These are phyloP conservation scores for Caenorhabditis sp. DNA, from an alignment of 2,888 invertebrate species.

Conservation along the genomic window DNA sequence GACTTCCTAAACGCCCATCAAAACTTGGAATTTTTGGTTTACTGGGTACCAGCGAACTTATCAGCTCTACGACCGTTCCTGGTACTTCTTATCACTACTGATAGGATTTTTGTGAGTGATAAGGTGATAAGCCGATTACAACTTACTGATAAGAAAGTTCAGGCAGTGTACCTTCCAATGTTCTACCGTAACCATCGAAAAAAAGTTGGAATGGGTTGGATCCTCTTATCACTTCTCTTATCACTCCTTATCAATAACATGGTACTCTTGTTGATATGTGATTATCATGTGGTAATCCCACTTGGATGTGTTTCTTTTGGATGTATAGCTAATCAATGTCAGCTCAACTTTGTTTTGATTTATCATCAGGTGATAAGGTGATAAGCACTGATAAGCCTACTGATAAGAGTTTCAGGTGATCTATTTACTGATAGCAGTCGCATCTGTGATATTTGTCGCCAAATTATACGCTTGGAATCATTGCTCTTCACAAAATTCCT, in stretches of 20 bases:
- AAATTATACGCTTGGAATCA: constrained; percentile 31
- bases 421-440: background rate
- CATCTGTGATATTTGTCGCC: background rate
- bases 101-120: background rate
- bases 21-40: too few species aligned
- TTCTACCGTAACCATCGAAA: background rate
- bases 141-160: background rate
- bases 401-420: background rate
- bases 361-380: background rate
- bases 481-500: constrained; percentile 7
- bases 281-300: background rate
- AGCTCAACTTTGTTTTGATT: background rate
- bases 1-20: too few species aligned
- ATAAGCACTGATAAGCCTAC: background rate
- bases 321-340: background rate
- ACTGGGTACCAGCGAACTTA: too few species aligned
- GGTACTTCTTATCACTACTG: background rate
- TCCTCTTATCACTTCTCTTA: background rate
- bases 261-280: background rate
- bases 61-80: too few species aligned
- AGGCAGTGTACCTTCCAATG: background rate
- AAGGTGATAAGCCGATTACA: too few species aligned
- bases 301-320: background rate
- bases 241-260: background rate
- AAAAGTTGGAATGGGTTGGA: background rate